phyloP scores from a whole-genome alignment of 2,113 vertebrate genomes.

The Herpailurus yagouaroundi region DNA sequence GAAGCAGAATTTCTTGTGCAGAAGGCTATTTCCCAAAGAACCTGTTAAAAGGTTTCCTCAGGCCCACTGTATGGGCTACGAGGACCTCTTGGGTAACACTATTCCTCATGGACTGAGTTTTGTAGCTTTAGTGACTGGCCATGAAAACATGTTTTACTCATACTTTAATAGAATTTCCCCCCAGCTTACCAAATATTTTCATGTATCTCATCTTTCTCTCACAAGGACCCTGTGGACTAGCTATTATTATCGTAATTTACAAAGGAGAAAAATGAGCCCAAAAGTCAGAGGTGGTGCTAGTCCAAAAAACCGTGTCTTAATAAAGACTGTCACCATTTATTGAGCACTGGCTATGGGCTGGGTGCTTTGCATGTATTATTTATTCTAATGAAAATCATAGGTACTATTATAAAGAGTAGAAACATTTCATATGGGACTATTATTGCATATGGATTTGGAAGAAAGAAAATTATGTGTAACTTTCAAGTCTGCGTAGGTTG shows the following conservation, averaged over 20 bases:
- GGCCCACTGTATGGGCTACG: not conserved
- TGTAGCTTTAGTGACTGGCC: not conserved
- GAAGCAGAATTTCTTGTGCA: not conserved
- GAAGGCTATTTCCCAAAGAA: not conserved
- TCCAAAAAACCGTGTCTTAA: not conserved
- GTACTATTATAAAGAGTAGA: slow-evolving; percentile 15
- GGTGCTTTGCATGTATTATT: slow-evolving; percentile 7
- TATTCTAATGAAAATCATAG: slow-evolving; percentile 51
- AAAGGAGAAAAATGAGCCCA: not conserved
- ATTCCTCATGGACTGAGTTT: not conserved
- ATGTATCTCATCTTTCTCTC: not conserved
- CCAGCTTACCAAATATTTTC: not conserved
- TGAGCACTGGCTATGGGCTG: not conserved
- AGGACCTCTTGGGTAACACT: not conserved
- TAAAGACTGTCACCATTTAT: not conserved
- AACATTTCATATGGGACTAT: slow-evolving; percentile 49
- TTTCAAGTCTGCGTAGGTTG: slow-evolving; percentile 55
- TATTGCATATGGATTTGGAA: slow-evolving; percentile 52
- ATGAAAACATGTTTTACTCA: not conserved
- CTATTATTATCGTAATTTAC: not conserved
- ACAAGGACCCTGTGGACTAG: not conserved
- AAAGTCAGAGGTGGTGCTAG: not conserved
- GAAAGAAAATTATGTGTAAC: slow-evolving; percentile 60
- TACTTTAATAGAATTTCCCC: not conserved
- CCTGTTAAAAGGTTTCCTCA: not conserved